A percentile compares a stretch with the other conserved stretches of the same genome.
Conservation (phyloP, 2,888 invertebrate species). For the Sphaerophoria rueppellii region DNA sequence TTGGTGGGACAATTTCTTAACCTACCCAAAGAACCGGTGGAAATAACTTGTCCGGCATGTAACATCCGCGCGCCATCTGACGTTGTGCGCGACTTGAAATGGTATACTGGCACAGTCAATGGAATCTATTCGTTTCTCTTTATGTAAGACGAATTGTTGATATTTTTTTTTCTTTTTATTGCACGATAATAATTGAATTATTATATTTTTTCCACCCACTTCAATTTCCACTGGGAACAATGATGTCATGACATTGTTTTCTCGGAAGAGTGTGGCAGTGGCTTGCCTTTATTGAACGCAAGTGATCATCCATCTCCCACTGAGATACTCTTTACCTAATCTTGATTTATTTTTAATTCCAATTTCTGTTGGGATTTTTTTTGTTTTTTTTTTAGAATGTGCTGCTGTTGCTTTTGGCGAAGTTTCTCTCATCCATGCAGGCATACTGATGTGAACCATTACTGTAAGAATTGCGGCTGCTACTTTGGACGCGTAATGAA, state of each 20-base stretch:
- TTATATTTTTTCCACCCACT: constrained; percentile 41
- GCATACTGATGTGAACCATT: constrained; percentile 80
- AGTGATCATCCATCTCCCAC: background rate
- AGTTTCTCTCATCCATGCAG: constrained; percentile 78
- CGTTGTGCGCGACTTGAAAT: constrained; percentile 78
- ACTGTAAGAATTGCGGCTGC: constrained; percentile 81
- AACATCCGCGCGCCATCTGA: constrained; percentile 77
- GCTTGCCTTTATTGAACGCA: background rate
- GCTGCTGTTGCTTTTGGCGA: constrained; percentile 79
- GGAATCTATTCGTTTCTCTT: constrained; percentile 79
- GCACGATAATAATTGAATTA: constrained; percentile 32
- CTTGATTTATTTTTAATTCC: background rate
- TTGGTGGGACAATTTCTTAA: constrained; percentile 79
- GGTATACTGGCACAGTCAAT: constrained; percentile 79
- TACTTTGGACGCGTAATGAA: constrained; percentile 80
- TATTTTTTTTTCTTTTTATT: constrained; percentile 20
- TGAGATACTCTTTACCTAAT: background rate
- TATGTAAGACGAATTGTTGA: constrained; percentile 76
- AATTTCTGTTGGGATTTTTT: background rate
- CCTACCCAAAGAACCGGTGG: constrained; percentile 76
- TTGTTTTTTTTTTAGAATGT: constrained; percentile 75
- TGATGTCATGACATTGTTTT: constrained; percentile 51
- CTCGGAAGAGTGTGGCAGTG: constrained; percentile 5
- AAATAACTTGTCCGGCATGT: constrained; percentile 79
- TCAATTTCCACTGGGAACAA: constrained; percentile 2